phyloP scores from a whole-genome alignment of 2,797 vertebrate genomes.

The Crocodylus rhombifer region DNA sequence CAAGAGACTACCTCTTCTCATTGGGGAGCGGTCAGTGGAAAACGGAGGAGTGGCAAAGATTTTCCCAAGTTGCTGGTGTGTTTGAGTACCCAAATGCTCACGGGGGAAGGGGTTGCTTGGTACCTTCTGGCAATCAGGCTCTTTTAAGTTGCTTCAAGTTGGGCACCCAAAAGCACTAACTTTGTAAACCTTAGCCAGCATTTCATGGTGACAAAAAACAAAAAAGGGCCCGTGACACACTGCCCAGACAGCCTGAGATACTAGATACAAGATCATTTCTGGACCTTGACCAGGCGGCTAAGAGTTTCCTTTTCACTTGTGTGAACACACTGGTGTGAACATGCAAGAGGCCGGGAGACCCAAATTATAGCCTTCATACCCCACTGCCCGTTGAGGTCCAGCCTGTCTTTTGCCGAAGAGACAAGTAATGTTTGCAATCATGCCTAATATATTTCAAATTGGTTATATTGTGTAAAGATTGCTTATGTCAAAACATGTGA shows the following conservation, averaged over 20 bases:
- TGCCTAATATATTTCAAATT: slow-evolving; percentile 68
- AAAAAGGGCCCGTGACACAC: neutral
- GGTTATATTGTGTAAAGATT: slow-evolving; percentile 76
- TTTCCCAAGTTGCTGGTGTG: neutral
- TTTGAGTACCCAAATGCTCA: neutral
- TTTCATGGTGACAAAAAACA: neutral
- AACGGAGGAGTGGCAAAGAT: neutral
- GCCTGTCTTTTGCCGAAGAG: slow-evolving; percentile 41
- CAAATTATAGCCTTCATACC: neutral
- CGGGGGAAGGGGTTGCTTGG: neutral
- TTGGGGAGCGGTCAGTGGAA: neutral
- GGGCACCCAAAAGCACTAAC: neutral
- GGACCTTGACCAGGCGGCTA: neutral
- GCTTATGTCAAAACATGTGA: slow-evolving; percentile 76
- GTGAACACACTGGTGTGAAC: slow-evolving; percentile 16
- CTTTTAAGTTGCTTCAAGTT: neutral
- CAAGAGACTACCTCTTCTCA: neutral
- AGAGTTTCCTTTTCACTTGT: slow-evolving; percentile 24
- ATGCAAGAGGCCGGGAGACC: neutral
- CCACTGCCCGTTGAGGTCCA: slow-evolving; percentile 29
- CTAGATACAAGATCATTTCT: neutral
- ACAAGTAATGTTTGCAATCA: slow-evolving; percentile 54
- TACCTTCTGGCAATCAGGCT: neutral
- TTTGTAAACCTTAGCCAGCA: neutral
- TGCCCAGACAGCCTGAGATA: neutral